Conservation (phyloP, 2,888 invertebrate genomes). For the Liodrosophila aerea region DNA sequence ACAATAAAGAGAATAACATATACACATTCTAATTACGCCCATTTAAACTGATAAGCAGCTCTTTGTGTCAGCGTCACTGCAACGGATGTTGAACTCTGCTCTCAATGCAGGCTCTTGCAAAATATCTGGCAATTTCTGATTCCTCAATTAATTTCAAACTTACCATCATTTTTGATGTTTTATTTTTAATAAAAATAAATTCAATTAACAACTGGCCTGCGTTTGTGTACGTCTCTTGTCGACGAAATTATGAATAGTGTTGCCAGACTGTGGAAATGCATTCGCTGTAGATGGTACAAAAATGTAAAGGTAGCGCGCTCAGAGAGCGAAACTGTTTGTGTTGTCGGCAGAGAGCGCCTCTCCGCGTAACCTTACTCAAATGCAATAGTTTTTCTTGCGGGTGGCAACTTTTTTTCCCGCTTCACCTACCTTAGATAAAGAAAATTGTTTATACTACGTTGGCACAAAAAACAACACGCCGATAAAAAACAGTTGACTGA, state of each 20-base stretch:
- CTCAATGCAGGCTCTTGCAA: not conserved
- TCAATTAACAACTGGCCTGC: conserved; percentile 32
- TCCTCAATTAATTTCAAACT: conserved; percentile 4
- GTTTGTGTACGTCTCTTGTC: conserved; percentile 35
- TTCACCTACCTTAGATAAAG: conserved; percentile 25
- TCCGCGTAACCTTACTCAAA: conserved; percentile 18
- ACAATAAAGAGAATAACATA: conserved; percentile 29
- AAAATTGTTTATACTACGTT: conserved; percentile 57
- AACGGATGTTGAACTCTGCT: no score
- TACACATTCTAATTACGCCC: conserved; percentile 49
- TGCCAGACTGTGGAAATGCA: conserved; percentile 30
- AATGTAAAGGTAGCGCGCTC: not conserved
- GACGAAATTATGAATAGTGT: conserved; percentile 14
- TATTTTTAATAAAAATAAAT: conserved; percentile 22
- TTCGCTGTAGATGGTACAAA: not conserved
- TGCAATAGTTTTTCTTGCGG: conserved; percentile 10
- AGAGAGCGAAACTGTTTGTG: not conserved
- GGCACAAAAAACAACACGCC: conserved; percentile 5
- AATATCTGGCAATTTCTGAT: not conserved
- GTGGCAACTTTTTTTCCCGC: conserved; percentile 40
- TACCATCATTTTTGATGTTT: conserved; percentile 43
- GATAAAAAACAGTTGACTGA: conserved; percentile 5
- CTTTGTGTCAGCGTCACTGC: conserved; percentile 21
- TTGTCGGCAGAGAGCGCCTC: not conserved
- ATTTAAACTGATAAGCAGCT: conserved; percentile 50